Base-by-base conservation (phyloP, 2,888 invertebrate genomes). In the Isotomurus palustris region DNA sequence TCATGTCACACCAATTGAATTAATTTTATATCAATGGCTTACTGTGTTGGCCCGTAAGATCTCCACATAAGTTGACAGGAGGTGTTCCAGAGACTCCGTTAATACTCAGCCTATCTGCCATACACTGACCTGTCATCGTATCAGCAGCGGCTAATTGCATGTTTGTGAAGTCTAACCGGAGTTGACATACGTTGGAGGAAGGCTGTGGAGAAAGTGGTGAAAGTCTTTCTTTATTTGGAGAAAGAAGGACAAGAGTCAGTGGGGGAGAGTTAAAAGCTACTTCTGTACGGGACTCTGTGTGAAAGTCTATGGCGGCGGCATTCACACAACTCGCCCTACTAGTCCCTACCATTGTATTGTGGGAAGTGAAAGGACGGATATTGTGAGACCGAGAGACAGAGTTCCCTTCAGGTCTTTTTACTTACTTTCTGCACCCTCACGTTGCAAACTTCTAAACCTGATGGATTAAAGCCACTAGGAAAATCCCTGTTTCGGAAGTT, bases 361-460 rank as follows among this genome's bases (percentile, higher is more conserved):
- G n/a, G n/a, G n/a, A n/a, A n/a, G n/a, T n/a, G n/a, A n/a, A n/a
- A n/a, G n/a, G n/a, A n/a, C n/a, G n/a, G n/a, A n/a, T n/a, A n/a
- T n/a, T n/a, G n/a, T n/a, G n/a, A n/a, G n/a, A n/a, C n/a, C n/a
- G n/a, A n/a, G n/a, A n/a, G n/a, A n/a, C n/a, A n/a, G n/a, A n/a
- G n/a, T n/a, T n/a, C n/a, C n/a, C n/a, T n/a, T 48, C 12, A 32
- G 8, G 32, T 8, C 12, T 32, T 32, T 32, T 32, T 40, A 35
- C 53, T 36, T 47, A 67, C 69, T 57, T 56, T 67, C 59, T 62
- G 62, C 14, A 69, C 53, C 4, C 67, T 60, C 27, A 64, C 53
- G 45, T 67, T 69, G 51, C 69, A 69, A 6, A 69, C 58, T 59
- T 69, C 69, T n/a, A 69, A 38, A 1, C 66, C 67, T 35, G 40